Evolutionary conservation across 2,797 vertebrate genomes (phyloP).

Genomic region (Holocentrus rufus): DNA sequence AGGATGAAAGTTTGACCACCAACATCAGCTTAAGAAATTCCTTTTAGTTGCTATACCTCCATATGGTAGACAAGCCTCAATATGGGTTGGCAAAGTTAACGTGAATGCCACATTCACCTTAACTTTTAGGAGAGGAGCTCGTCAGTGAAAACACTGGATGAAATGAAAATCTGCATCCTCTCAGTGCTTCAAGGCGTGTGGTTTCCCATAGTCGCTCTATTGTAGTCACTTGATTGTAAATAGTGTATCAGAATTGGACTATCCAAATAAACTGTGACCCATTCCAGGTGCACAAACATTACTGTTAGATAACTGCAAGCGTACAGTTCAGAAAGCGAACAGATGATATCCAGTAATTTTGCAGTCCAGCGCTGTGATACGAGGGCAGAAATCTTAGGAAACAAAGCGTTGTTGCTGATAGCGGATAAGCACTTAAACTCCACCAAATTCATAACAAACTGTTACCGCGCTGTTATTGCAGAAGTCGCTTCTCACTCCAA

Average conservation of each 20-base stretch:
- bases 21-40: too few species aligned
- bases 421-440: slow-evolving; percentile 27
- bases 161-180: background rate
- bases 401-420: slow-evolving; percentile 15
- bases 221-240: too few species aligned
- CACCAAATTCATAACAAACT: slow-evolving; percentile 38
- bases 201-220: too few species aligned
- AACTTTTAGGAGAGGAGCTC: too few species aligned
- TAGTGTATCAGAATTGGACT: background rate
- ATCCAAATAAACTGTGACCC: background rate
- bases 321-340: slow-evolving; percentile 1
- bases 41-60: too few species aligned
- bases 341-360: slow-evolving; percentile 10
- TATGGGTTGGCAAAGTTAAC: too few species aligned
- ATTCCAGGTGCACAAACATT: background rate
- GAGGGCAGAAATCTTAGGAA: slow-evolving; percentile 14
- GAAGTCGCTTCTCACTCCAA: slow-evolving; percentile 72
- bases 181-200: too few species aligned
- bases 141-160: background rate
- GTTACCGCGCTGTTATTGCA: slow-evolving; percentile 67
- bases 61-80: too few species aligned
- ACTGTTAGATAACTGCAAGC: background rate
- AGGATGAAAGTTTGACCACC: too few species aligned
- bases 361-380: slow-evolving; percentile 24
- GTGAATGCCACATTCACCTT: too few species aligned